Percentiles rank a stretch among this genome's conserved stretches.
phyloP scores from a whole-genome alignment of 2,113 vertebrate species.

The Zeus faber region DNA sequence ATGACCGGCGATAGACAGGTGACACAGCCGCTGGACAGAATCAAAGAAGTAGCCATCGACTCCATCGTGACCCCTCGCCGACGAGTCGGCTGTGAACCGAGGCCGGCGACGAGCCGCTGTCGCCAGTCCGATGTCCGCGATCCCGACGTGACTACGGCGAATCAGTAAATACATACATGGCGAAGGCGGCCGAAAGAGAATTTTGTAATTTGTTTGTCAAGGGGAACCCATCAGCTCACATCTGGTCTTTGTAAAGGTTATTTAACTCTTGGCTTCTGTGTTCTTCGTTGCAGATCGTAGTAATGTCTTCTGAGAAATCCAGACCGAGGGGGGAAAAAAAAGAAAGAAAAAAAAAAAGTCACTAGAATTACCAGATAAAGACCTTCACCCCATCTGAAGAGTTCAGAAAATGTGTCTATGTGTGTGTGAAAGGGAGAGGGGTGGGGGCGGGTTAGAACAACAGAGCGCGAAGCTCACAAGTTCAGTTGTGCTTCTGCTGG shows the following conservation, averaged over 20 bases:
- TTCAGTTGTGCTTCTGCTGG: constrained; percentile 74
- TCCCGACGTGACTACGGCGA: no score
- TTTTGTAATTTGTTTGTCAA: no score
- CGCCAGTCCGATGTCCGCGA: no score
- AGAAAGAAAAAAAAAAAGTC: not conserved
- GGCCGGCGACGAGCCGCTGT: no score
- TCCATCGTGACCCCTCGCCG: no score
- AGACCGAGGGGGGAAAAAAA: constrained; percentile 15
- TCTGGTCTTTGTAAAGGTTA: constrained; percentile 60
- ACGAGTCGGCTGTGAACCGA: no score
- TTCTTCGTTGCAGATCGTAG: constrained; percentile 56
- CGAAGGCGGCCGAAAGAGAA: no score
- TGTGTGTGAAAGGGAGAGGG: not conserved
- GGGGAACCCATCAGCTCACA: constrained; percentile 48
- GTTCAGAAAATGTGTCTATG: no score
- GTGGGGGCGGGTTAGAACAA: constrained; percentile 66
- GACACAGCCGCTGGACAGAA: not conserved
- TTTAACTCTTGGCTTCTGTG: constrained; percentile 48
- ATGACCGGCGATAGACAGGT: not conserved
- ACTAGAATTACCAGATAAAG: constrained; percentile 48
- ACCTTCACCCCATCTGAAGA: no score
- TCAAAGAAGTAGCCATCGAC: no score
- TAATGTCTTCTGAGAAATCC: constrained; percentile 63
- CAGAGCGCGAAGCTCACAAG: constrained; percentile 64
- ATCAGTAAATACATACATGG: no score